Evolutionary conservation across 2,113 vertebrate genomes (phyloP), one percentile per base, ranked within the genome.

Genomic region (Rhipidura dahli): DNA sequence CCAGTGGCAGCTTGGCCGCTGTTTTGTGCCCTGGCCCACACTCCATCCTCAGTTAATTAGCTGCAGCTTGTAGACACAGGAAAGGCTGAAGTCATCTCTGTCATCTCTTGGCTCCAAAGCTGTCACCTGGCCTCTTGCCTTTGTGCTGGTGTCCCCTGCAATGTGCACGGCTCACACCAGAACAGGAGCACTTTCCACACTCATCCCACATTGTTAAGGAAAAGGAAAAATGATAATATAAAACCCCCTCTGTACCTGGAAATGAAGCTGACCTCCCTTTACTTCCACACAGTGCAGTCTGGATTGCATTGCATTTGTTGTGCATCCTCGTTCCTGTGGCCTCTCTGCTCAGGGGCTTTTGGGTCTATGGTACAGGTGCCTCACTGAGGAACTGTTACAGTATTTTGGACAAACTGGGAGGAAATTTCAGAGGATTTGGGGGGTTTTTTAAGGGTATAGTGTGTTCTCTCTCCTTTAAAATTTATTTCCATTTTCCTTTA

Each of bases 391-490:
- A 8, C 23, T 50, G 1, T 10, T 60, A 3, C 9, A 45, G 17
- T 69, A 35, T 47, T 57, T 31, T 59, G 71, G 75, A 49, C 6
- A 2, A 30, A 45, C 37, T 79, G 13, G 16, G 53, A 75, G 28
- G 40, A 79, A 49, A 24, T 47, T 75, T 79, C 47, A 35, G 10
- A 37, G 18, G 6, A 11, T 51, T 64, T 30, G 8, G 7, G 8
- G 7, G 0, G 2, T 57, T 68, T 26, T 28, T 10, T 7, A 6
- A 26, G 19, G 26, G 4, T 1, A 8, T 13, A 13, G 6, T 11
- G 2, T 79, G 20, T 71, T 68, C 37, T 15, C 11, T 68, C 37
- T 15, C 11, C 2, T 80, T 86, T 21, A 16, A 61, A 66, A 64
- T 88, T 28, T 53, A 9, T 82, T 92, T n/a, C 31, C 5, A 0